A percentile compares a stretch with the other conserved stretches of the same genome.
These are phyloP conservation scores for Drosophila subpulchrella DNA, from an alignment of 1,140 invertebrate genomes.

Conservation along the genomic window DNA sequence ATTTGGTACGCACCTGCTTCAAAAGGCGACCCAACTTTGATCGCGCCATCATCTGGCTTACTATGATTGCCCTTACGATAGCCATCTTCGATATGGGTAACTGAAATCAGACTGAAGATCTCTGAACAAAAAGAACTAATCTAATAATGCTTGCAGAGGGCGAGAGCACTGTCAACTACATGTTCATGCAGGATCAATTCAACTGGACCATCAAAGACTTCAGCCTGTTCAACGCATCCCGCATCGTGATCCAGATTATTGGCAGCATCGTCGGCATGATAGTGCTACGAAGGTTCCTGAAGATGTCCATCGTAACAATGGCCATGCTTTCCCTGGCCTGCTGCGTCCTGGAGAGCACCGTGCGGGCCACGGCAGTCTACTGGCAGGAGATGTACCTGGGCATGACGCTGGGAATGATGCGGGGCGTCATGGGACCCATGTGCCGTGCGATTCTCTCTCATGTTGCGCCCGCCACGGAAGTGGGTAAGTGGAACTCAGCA, in stretches of 20 bases:
- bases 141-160: slow-evolving; percentile 65
- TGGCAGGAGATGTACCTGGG: slow-evolving; percentile 88
- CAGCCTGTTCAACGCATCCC: slow-evolving; percentile 85
- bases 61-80: slow-evolving; percentile 86
- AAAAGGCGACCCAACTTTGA: slow-evolving; percentile 87
- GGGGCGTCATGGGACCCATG: slow-evolving; percentile 87
- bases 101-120: too few relatives aligned
- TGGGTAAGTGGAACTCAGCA: slow-evolving; percentile 85
- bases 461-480: slow-evolving; percentile 87
- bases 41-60: slow-evolving; percentile 87
- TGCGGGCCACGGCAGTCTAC: slow-evolving; percentile 86
- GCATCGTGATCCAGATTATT: slow-evolving; percentile 85
- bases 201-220: slow-evolving; percentile 88
- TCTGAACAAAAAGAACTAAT: background rate
- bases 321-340: slow-evolving; percentile 77
- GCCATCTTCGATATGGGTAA: slow-evolving; percentile 85
- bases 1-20: slow-evolving; percentile 87
- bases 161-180: slow-evolving; percentile 85
- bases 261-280: slow-evolving; percentile 86
- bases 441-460: slow-evolving; percentile 88
- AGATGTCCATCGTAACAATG: slow-evolving; percentile 74
- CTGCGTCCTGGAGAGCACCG: slow-evolving; percentile 84
- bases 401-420: slow-evolving; percentile 85
- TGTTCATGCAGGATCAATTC: slow-evolving; percentile 88
- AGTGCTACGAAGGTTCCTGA: slow-evolving; percentile 85